Percentiles rank a stretch among this genome's conserved stretches.
Evolutionary conservation across 2,797 vertebrate species (phyloP).

Genomic region (Taenioides sp.): DNA sequence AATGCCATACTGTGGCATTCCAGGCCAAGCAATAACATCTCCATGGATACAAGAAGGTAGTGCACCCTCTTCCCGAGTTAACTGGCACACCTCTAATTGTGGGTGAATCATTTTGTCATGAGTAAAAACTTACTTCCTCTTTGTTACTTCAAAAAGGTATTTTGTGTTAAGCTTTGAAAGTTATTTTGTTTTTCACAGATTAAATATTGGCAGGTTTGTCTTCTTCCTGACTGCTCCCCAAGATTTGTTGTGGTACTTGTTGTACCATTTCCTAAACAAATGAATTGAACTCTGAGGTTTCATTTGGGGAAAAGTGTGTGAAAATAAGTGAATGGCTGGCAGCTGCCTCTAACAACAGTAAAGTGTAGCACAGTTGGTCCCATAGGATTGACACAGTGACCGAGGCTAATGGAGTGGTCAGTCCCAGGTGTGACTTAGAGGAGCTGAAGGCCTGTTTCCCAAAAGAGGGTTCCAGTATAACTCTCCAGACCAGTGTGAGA

Average conservation of each 20-base stretch:
- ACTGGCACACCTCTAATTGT: too few species aligned
- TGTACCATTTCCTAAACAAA: slow-evolving; percentile 36
- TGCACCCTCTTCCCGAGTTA: too few species aligned
- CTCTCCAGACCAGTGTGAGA: slow-evolving; percentile 6
- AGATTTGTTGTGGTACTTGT: background rate
- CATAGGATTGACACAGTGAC: slow-evolving; percentile 38
- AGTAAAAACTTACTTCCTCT: too few species aligned
- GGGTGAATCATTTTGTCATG: too few species aligned
- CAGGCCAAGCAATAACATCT: too few species aligned
- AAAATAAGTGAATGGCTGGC: slow-evolving; percentile 29
- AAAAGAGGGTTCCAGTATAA: slow-evolving; percentile 13
- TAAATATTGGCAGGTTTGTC: too few species aligned
- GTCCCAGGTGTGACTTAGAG: slow-evolving; percentile 49
- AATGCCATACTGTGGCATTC: too few species aligned
- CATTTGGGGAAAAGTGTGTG: slow-evolving; percentile 12
- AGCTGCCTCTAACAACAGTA: slow-evolving; percentile 37
- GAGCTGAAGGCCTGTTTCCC: slow-evolving; percentile 22
- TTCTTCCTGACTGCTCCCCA: background rate
- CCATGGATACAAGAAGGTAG: too few species aligned
- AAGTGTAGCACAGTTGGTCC: slow-evolving; percentile 24
- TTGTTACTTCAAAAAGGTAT: too few species aligned
- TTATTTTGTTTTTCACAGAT: too few species aligned
- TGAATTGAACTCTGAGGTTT: slow-evolving; percentile 13
- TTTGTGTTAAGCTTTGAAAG: too few species aligned
- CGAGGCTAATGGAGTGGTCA: slow-evolving; percentile 43